A percentile compares a stretch with the other conserved stretches of the same genome.
Conservation (phyloP, 2,113 vertebrate genomes). For the Ailuropoda melanoleuca region DNA sequence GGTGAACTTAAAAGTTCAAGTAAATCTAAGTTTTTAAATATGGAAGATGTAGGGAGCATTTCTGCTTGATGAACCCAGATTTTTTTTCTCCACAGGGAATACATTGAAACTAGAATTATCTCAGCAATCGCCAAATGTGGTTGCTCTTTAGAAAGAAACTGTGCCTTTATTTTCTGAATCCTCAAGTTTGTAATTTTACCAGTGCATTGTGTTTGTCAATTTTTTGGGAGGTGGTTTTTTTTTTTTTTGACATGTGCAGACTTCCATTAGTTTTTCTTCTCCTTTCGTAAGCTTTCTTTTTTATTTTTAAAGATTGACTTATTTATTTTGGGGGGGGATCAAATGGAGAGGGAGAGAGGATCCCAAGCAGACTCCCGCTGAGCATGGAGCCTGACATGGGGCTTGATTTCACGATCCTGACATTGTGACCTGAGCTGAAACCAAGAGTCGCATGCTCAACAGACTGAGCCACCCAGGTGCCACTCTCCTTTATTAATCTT, state of each 20-base stretch:
- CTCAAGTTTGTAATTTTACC: not conserved
- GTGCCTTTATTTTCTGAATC: not conserved
- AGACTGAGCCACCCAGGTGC: not conserved
- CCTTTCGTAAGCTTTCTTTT: not conserved
- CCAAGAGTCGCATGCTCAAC: not conserved
- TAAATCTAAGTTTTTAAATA: constrained; percentile 35
- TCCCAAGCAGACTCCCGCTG: not conserved
- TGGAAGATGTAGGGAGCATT: not conserved
- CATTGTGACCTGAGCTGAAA: not conserved
- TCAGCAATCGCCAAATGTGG: not conserved
- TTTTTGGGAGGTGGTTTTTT: not conserved
- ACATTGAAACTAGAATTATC: not conserved
- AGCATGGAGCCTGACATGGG: not conserved
- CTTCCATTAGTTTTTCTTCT: not conserved
- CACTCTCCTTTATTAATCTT: not conserved
- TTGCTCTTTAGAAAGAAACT: not conserved
- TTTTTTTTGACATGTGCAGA: not conserved
- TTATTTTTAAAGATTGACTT: too few relatives aligned
- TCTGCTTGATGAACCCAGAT: not conserved
- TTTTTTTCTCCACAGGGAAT: not conserved
- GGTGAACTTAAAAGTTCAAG: constrained; percentile 10
- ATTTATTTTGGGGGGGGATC: not conserved
- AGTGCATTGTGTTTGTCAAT: not conserved
- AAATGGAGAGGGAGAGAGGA: not conserved
- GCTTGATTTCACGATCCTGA: not conserved